Evolutionary conservation across 2,113 vertebrate genomes (phyloP).

Genomic region (Azemiops feae): DNA sequence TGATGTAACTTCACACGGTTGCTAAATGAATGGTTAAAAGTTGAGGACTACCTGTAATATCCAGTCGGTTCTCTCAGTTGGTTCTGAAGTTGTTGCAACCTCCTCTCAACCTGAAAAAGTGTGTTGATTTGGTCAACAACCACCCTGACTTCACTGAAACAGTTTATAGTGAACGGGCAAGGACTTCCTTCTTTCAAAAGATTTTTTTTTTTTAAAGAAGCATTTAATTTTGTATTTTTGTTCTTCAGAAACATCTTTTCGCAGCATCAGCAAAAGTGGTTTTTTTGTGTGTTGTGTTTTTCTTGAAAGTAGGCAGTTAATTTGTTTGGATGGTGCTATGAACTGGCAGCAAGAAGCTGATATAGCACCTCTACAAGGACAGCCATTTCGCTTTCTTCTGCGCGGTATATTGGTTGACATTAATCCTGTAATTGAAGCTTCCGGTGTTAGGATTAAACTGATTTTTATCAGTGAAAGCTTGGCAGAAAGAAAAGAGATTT

Average conservation of each 20-base stretch:
- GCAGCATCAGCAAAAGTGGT: not conserved
- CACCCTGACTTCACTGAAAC: not conserved
- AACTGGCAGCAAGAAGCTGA: not conserved
- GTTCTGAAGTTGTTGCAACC: not conserved
- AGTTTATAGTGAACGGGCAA: accelerated
- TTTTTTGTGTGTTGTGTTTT: not conserved
- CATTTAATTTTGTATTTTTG: not conserved
- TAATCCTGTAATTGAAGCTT: conserved; percentile 63
- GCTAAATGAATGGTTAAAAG: not conserved
- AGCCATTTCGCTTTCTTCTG: conserved; percentile 33
- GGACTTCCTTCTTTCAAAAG: not conserved
- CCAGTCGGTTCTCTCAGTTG: too few species aligned
- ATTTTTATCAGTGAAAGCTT: conserved; percentile 55
- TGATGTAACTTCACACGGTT: not conserved
- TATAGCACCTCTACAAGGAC: not conserved
- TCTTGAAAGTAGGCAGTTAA: conserved; percentile 6
- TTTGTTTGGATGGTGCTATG: conserved; percentile 29
- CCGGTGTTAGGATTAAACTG: conserved; percentile 47
- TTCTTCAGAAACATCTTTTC: conserved; percentile 9
- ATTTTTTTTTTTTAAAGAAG: not conserved
- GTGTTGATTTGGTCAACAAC: not conserved
- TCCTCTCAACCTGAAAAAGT: not conserved
- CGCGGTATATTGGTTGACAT: conserved; percentile 24
- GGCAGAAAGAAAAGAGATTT: conserved; percentile 35
- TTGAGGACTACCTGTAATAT: not conserved